A percentile compares a stretch with the other conserved stretches of the same genome.
phyloP scores from a whole-genome alignment of 2,888 invertebrate species.

The Pheosia gnoma region DNA sequence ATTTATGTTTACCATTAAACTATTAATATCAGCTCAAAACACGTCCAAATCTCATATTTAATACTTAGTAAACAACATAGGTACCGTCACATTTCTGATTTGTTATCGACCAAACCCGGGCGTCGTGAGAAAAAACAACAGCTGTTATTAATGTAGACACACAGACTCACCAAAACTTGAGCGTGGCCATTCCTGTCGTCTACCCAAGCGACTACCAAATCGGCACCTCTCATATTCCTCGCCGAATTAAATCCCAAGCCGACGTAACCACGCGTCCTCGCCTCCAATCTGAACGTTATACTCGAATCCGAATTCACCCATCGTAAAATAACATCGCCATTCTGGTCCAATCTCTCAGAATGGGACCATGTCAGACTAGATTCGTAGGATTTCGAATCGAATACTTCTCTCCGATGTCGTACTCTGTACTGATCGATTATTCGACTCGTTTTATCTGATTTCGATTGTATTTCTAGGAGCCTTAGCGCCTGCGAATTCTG shows the following conservation, averaged over 20 bases:
- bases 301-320: slow-evolving; percentile 91
- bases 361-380: slow-evolving; percentile 84
- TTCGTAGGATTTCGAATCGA: slow-evolving; percentile 75
- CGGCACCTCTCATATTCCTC: slow-evolving; percentile 91
- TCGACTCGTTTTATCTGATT: slow-evolving; percentile 68
- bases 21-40: slow-evolving; percentile 8
- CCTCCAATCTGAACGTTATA: slow-evolving; percentile 93
- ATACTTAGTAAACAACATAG: slow-evolving; percentile 20
- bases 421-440: slow-evolving; percentile 70
- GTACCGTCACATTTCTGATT: slow-evolving; percentile 19
- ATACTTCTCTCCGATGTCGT: slow-evolving; percentile 68
- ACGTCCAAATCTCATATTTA: slow-evolving; percentile 8
- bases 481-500: slow-evolving; percentile 61
- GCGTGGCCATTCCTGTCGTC: slow-evolving; percentile 87
- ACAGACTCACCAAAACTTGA: slow-evolving; percentile 90
- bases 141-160: slow-evolving; percentile 49
- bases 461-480: slow-evolving; percentile 61
- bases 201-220: slow-evolving; percentile 96
- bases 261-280: slow-evolving; percentile 92
- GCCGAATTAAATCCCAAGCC: slow-evolving; percentile 94
- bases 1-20: not conserved
- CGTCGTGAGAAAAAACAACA: slow-evolving; percentile 46
- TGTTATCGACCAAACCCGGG: slow-evolving; percentile 32
- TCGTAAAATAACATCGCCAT: slow-evolving; percentile 83
- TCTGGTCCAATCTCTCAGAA: slow-evolving; percentile 80